These are phyloP conservation scores for Paratrypauchen microcephalus DNA, from an alignment of 2,797 vertebrate species.

Conservation along the genomic window DNA sequence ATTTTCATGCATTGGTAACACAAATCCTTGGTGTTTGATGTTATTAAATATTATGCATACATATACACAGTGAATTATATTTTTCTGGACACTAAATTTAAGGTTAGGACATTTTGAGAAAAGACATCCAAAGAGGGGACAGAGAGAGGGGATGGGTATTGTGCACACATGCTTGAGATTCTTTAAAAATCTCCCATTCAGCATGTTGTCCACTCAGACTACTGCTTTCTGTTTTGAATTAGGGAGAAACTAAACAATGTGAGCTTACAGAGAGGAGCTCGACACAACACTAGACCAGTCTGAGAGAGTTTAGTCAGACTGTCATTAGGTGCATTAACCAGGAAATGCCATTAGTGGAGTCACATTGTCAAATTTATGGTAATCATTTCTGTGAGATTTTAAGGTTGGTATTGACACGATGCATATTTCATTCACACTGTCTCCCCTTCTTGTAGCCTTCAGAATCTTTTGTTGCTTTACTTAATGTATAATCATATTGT, in stretches of 20 bases:
- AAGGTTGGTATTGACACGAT: background rate
- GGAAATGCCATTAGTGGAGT: conserved; percentile 18
- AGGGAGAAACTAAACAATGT: conserved; percentile 65
- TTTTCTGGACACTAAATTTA: background rate
- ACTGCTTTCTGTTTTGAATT: conserved; percentile 61
- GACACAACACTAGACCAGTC: conserved; percentile 46
- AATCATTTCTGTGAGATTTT: background rate
- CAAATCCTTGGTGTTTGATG: no score
- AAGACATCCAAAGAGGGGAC: conserved; percentile 26
- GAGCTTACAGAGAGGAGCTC: conserved; percentile 39
- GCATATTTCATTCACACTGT: no score
- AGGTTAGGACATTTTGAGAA: conserved; percentile 19
- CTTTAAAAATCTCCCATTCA: conserved; percentile 53
- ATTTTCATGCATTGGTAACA: no score
- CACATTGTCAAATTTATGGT: conserved; percentile 9
- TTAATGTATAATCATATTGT: no score
- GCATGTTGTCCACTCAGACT: conserved; percentile 54
- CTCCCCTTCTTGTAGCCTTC: no score
- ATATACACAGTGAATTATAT: background rate
- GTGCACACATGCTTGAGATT: conserved; percentile 67
- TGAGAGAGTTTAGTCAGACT: conserved; percentile 18
- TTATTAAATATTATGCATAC: background rate
- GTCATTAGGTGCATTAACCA: conserved; percentile 14
- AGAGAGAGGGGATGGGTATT: conserved; percentile 35
- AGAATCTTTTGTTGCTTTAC: no score